Conservation (phyloP, 2,888 invertebrate genomes). For the Priapulus caudatus region DNA sequence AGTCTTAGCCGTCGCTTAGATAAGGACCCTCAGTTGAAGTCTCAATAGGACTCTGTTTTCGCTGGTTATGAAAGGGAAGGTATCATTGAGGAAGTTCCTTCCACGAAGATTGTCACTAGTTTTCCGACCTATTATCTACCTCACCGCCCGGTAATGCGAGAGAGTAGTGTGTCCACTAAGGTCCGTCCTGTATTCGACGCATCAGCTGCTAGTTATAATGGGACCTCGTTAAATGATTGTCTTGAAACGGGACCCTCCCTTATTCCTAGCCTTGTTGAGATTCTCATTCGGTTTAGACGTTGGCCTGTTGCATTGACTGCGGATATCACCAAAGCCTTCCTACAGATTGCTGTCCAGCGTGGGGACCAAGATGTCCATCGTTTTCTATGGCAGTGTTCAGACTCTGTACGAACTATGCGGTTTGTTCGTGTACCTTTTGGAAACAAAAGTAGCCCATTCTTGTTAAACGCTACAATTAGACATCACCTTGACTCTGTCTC, state of each 20-base stretch:
- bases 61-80: background rate
- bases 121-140: conserved; percentile 17
- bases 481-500: conserved; percentile 9
- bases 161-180: conserved; percentile 21
- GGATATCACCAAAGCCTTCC: conserved; percentile 17
- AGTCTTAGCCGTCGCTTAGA: background rate
- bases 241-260: conserved; percentile 18
- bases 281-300: conserved; percentile 17
- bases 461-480: conserved; percentile 16
- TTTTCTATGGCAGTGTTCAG: conserved; percentile 10
- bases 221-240: conserved; percentile 18
- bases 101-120: conserved; percentile 4
- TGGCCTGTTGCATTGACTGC: conserved; percentile 17
- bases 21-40: conserved; percentile 1
- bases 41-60: background rate
- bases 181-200: conserved; percentile 24
- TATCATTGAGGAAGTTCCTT: background rate
- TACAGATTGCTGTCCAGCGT: conserved; percentile 13
- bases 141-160: conserved; percentile 17
- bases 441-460: conserved; percentile 12
- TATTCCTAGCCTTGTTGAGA: conserved; percentile 12
- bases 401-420: conserved; percentile 7
- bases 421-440: conserved; percentile 14
- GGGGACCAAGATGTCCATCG: conserved; percentile 16
- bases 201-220: conserved; percentile 11